Evolutionary conservation across 1,140 invertebrate genomes (phyloP).

Genomic region (Drosophila simulans): DNA sequence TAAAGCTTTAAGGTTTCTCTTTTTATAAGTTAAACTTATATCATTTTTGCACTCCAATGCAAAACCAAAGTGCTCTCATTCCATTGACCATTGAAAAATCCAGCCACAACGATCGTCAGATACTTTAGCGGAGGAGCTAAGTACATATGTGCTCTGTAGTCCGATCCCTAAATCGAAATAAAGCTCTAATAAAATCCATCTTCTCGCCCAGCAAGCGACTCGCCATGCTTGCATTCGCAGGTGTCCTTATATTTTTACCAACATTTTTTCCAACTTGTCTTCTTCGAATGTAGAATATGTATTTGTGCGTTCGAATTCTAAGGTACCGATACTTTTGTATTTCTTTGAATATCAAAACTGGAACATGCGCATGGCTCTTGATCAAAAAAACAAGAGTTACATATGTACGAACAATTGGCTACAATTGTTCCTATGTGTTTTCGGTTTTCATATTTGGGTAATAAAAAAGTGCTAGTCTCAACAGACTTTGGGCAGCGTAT

Average conservation of each 20-base stretch:
- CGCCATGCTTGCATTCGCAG: slow-evolving; percentile 3
- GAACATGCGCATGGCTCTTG: slow-evolving; percentile 65
- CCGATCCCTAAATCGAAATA: slow-evolving; percentile 1
- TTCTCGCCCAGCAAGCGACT: slow-evolving; percentile 2
- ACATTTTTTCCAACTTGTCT: slow-evolving; percentile 14
- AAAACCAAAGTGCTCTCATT: not conserved
- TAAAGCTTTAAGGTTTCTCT: slow-evolving; percentile 67
- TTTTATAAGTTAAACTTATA: slow-evolving; percentile 53
- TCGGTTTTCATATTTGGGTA: slow-evolving; percentile 49
- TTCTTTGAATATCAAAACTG: slow-evolving; percentile 56
- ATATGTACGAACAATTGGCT: slow-evolving; percentile 22
- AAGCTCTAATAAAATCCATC: slow-evolving; percentile 17
- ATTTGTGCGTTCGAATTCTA: slow-evolving; percentile 77
- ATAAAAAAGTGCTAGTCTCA: slow-evolving; percentile 72
- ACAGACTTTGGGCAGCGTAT: slow-evolving; percentile 50
- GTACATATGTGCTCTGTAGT: not conserved
- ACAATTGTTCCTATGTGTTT: slow-evolving; percentile 54
- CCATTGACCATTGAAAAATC: not conserved
- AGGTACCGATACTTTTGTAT: slow-evolving; percentile 53
- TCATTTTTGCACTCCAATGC: slow-evolving; percentile 1
- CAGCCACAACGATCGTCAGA: not conserved
- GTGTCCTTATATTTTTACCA: slow-evolving; percentile 8
- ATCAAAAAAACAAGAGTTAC: slow-evolving; percentile 62
- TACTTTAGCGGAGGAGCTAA: not conserved
- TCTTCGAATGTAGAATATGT: slow-evolving; percentile 56